Evolutionary conservation across 1,140 invertebrate species (phyloP), one percentile per base, ranked within the genome.

Genomic region (Cheumatopsyche charites): DNA sequence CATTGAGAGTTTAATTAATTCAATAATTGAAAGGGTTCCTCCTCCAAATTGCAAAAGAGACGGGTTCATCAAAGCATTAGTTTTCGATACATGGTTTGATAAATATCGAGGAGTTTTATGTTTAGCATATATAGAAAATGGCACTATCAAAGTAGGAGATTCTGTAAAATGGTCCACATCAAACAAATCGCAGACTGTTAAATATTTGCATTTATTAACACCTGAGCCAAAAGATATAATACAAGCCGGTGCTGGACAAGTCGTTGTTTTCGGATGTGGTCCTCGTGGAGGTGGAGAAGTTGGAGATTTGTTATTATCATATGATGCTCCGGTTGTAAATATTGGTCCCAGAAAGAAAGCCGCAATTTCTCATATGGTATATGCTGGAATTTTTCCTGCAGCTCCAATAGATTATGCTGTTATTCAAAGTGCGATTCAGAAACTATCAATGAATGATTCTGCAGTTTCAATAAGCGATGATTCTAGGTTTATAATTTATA

Each of bases 11-110:
- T 83, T 98, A 15, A 77, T 98, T 36, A 81, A 94, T 79, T 87
- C 90, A 9, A 84, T 98, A 6, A 88, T 98, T 62, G 85, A 91
- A 75, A 85, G 84, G 79, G 89, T 98, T 78, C 94, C 95, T 43
- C 85, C 90, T 36, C 96, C 96, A 3, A 74, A 79, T 17, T 89
- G 87, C 4, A 76, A 86, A 66, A 79, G 85, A 71, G 77, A 87
- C 7, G 85, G 85, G 21, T 86, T 90, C 19, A 90, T 98, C 47
- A 89, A 89, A 79, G 94, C 92, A 0, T 82, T 98, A 17, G 83
- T 98, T 49, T 98, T 98, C 85, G 97, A 99, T 80, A 96, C 93
- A 52, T 97, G 94, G 92, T 98, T 91, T 83, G 93, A 97, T 79
- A 89, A 89, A 73, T 96, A 93, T 80, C 89, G 90, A 81, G 97